Evolutionary conservation across 2,888 invertebrate species (phyloP).

Genomic region (Eupithecia dodoneata): DNA sequence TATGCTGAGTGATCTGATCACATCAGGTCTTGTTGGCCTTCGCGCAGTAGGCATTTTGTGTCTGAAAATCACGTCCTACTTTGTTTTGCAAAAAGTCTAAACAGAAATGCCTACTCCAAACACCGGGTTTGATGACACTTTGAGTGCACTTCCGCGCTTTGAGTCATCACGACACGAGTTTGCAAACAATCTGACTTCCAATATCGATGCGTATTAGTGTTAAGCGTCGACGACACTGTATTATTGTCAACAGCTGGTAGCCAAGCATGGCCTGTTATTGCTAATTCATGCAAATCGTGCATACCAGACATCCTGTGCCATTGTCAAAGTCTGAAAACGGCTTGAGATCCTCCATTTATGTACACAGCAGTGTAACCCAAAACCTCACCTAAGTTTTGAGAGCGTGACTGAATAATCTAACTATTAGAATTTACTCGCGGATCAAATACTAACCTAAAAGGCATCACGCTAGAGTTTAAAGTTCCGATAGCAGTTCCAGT

Average conservation of each 20-base stretch:
- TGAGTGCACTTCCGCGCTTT: slow-evolving; percentile 5
- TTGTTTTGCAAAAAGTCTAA: not conserved
- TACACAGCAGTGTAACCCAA: slow-evolving; percentile 11
- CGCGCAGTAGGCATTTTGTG: not conserved
- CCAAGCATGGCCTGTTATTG: slow-evolving; percentile 21
- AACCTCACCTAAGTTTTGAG: slow-evolving; percentile 22
- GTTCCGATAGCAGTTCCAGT: not conserved
- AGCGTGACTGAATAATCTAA: slow-evolving; percentile 20
- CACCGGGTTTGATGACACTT: slow-evolving; percentile 7
- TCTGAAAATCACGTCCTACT: not conserved
- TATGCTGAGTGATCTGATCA: not conserved
- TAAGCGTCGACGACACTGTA: not conserved
- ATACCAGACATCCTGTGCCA: slow-evolving; percentile 19
- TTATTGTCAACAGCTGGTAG: slow-evolving; percentile 15
- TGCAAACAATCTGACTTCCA: slow-evolving; percentile 7
- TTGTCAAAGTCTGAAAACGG: slow-evolving; percentile 24
- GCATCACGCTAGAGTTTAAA: slow-evolving; percentile 12
- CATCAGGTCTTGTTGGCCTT: not conserved
- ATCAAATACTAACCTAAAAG: slow-evolving; percentile 9
- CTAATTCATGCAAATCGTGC: slow-evolving; percentile 27
- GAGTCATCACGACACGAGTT: not conserved
- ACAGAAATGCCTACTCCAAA: slow-evolving; percentile 1
- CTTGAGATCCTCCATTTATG: slow-evolving; percentile 18
- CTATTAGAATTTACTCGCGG: not conserved
- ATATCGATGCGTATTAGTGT: not conserved